Percentiles rank a stretch among this genome's conserved stretches.
phyloP scores from a whole-genome alignment of 2,888 invertebrate species.

The Cryptocephalus moraei region DNA sequence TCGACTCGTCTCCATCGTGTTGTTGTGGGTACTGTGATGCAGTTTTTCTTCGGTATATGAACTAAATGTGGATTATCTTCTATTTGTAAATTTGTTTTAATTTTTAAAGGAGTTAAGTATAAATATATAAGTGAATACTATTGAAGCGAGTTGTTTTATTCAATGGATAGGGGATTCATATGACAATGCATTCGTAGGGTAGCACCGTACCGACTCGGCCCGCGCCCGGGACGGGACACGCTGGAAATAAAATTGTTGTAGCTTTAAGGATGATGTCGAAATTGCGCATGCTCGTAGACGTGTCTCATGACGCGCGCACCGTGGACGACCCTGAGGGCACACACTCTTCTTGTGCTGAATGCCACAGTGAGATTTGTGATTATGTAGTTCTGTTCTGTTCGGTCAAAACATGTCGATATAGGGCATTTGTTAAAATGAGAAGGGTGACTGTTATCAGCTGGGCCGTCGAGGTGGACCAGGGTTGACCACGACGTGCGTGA shows the following conservation, averaged over 20 bases:
- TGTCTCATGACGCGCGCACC: too few species aligned
- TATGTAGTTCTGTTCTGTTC: too few species aligned
- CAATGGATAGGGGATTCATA: conserved; percentile 37
- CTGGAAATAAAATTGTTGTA: conserved; percentile 41
- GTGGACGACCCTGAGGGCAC: too few species aligned
- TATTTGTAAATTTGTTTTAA: conserved; percentile 39
- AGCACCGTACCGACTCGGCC: conserved; percentile 40
- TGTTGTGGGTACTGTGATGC: conserved; percentile 40
- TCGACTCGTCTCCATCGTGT: conserved; percentile 6
- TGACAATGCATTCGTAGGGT: conserved; percentile 60
- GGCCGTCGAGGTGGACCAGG: too few species aligned
- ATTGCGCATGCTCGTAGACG: too few species aligned
- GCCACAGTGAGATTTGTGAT: too few species aligned
- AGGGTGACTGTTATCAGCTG: too few species aligned
- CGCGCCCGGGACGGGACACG: conserved; percentile 46
- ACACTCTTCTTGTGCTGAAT: too few species aligned
- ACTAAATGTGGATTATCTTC: conserved; percentile 37
- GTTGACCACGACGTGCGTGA: too few species aligned
- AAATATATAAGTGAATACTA: conserved; percentile 27
- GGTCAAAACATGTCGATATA: too few species aligned
- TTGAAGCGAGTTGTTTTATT: conserved; percentile 17
- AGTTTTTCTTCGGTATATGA: conserved; percentile 23
- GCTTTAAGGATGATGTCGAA: too few species aligned
- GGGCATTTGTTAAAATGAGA: too few species aligned
- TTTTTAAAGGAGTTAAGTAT: conserved; percentile 32